A percentile compares a stretch with the other conserved stretches of the same genome.
These are phyloP conservation scores for Xanthorhoe spadicearia DNA, from an alignment of 2,888 invertebrate species.

Conservation along the genomic window DNA sequence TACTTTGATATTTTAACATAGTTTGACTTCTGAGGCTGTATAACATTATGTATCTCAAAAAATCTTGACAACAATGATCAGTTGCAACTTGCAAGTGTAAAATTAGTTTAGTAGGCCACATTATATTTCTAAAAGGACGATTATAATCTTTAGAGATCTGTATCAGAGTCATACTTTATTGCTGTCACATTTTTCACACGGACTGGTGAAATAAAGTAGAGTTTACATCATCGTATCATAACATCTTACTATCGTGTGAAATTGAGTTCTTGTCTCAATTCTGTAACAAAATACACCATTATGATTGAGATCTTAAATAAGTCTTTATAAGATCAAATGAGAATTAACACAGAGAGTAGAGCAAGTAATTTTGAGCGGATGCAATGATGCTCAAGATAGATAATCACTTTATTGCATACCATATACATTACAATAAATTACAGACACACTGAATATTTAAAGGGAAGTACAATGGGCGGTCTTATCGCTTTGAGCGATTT, in stretches of 20 bases:
- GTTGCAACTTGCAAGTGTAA: not conserved
- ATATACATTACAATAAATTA: too few relatives aligned
- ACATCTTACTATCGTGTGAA: slow-evolving; percentile 33
- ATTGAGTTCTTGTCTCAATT: not conserved
- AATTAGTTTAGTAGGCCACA: not conserved
- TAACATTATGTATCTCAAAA: not conserved
- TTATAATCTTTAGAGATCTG: slow-evolving; percentile 5
- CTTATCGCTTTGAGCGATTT: too few relatives aligned
- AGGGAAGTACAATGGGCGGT: too few relatives aligned
- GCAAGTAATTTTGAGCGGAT: too few relatives aligned
- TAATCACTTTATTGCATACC: too few relatives aligned
- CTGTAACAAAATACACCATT: slow-evolving; percentile 24
- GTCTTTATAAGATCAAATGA: slow-evolving; percentile 10
- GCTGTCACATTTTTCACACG: slow-evolving; percentile 43
- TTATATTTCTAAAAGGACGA: not conserved
- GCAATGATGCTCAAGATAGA: too few relatives aligned
- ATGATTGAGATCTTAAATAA: slow-evolving; percentile 19
- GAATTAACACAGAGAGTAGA: not conserved
- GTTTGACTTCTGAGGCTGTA: not conserved
- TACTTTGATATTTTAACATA: too few relatives aligned
- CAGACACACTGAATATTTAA: too few relatives aligned
- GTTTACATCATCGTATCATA: slow-evolving; percentile 38
- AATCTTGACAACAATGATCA: not conserved
- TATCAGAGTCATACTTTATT: slow-evolving; percentile 4
- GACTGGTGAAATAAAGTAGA: slow-evolving; percentile 41